Percentiles rank a stretch among this genome's conserved stretches.
Conservation (phyloP, 2,113 vertebrate species). For the Galemys pyrenaicus region DNA sequence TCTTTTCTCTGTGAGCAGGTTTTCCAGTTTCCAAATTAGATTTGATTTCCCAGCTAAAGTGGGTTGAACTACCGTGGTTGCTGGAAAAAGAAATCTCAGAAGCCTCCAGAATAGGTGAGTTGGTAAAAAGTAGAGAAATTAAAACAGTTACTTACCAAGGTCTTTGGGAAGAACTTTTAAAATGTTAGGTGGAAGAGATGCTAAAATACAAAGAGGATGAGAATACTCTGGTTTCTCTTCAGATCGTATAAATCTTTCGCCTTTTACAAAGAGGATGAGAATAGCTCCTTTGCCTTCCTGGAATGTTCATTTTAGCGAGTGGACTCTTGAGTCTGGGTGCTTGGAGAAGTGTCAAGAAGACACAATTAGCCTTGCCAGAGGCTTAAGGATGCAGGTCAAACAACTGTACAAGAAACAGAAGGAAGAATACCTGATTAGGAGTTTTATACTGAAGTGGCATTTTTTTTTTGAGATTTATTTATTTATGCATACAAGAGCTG, state of each 20-base stretch:
- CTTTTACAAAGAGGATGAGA: neutral
- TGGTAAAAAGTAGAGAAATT: constrained; percentile 24
- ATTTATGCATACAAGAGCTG: no score
- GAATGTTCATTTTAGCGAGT: neutral
- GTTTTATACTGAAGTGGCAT: neutral
- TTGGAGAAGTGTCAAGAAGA: constrained; percentile 6
- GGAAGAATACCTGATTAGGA: neutral
- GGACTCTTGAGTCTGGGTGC: neutral
- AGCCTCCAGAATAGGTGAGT: constrained; percentile 62
- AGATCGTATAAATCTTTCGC: no score
- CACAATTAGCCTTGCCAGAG: neutral
- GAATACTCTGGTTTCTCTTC: no score
- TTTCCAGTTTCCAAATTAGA: constrained; percentile 72
- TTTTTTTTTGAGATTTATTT: no score
- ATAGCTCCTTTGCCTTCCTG: neutral
- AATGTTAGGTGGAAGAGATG: neutral
- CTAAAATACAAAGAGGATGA: neutral
- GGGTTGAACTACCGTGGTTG: constrained; percentile 63
- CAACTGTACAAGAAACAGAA: neutral
- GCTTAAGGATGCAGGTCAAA: neutral
- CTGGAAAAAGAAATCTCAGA: constrained; percentile 64
- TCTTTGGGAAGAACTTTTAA: neutral
- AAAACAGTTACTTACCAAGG: neutral
- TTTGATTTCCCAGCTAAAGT: constrained; percentile 73
- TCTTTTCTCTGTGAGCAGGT: constrained; percentile 62